A percentile compares a stretch with the other conserved stretches of the same genome.
These are phyloP conservation scores for Semnornis frantzii DNA, from an alignment of 2,113 vertebrate species.

Conservation along the genomic window DNA sequence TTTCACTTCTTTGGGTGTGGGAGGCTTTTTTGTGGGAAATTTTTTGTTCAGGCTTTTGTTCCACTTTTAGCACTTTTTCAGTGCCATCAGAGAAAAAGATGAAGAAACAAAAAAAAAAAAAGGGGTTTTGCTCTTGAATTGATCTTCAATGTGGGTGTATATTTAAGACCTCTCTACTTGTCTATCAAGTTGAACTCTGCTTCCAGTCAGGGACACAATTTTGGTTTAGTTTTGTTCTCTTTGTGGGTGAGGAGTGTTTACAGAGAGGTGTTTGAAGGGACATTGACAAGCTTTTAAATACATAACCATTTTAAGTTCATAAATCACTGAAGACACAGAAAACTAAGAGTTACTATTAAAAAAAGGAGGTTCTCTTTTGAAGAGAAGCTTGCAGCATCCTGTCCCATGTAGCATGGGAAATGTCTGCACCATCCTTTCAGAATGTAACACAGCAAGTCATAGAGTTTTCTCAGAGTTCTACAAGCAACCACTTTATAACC, in stretches of 20 bases:
- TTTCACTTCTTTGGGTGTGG: no score
- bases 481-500: neutral
- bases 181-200: neutral
- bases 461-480: neutral
- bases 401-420: neutral
- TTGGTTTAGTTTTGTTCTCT: neutral
- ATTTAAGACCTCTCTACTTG: neutral
- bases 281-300: neutral
- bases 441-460: neutral
- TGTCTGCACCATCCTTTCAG: neutral
- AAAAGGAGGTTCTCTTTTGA: neutral
- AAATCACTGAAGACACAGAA: neutral
- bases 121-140: neutral
- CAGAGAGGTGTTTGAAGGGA: neutral
- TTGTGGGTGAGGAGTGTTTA: neutral
- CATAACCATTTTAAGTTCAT: neutral
- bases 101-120: neutral
- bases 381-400: neutral
- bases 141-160: neutral
- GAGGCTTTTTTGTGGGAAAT: neutral
- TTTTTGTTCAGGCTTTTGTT: neutral
- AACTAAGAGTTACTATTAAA: neutral
- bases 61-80: rapidly evolving
- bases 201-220: neutral
- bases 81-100: neutral